A percentile compares a stretch with the other conserved stretches of the same genome.
phyloP scores from a whole-genome alignment of 2,888 invertebrate genomes.

The Boloria selene region DNA sequence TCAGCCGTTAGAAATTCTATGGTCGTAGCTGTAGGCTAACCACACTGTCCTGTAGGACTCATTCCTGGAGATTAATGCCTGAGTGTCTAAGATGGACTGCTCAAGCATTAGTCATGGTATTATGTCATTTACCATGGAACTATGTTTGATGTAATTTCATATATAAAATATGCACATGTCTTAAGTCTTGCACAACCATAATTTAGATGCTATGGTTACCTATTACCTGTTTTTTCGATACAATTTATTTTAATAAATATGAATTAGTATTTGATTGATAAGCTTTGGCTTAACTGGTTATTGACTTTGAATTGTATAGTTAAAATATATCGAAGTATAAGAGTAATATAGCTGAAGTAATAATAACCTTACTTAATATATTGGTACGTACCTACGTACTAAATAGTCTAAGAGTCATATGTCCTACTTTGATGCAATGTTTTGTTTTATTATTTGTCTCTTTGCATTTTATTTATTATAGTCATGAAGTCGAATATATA shows the following conservation, averaged over 20 bases:
- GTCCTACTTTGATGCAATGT: too few species aligned
- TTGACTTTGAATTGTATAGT: background rate
- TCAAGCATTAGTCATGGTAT: conserved; percentile 10
- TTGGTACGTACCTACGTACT: too few species aligned
- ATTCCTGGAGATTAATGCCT: conserved; percentile 6
- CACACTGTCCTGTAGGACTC: conserved; percentile 10
- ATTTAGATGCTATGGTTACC: conserved; percentile 3
- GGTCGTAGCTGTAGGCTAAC: conserved; percentile 20
- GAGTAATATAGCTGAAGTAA: too few species aligned
- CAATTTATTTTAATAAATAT: background rate
- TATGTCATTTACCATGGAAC: conserved; percentile 18
- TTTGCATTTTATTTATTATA: too few species aligned
- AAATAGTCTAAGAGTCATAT: too few species aligned
- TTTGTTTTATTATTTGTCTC: too few species aligned
- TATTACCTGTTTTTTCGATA: conserved; percentile 4
- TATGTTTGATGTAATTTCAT: conserved; percentile 20
- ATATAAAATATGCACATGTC: conserved; percentile 13
- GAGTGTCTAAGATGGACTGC: conserved; percentile 13
- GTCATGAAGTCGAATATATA: too few species aligned
- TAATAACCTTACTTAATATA: too few species aligned
- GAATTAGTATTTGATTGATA: background rate
- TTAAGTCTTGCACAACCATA: conserved; percentile 1
- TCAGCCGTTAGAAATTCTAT: conserved; percentile 37
- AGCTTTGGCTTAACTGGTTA: background rate
- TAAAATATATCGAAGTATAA: too few species aligned